Evolutionary conservation across 1,140 invertebrate species (phyloP).

Genomic region (Sinella curviseta): DNA sequence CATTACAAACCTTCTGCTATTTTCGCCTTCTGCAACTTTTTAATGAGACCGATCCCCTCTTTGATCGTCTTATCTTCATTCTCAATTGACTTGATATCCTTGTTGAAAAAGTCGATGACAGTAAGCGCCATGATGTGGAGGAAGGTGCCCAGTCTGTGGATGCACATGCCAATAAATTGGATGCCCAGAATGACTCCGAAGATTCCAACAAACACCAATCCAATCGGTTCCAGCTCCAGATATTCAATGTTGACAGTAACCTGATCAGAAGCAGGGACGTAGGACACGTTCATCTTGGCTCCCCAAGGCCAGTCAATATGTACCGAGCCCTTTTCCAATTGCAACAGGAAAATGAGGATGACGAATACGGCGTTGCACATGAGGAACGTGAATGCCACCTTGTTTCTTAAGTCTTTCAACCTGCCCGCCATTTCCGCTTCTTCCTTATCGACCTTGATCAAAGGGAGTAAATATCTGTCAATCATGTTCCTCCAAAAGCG

Average conservation of each 20-base stretch:
- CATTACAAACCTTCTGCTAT: conserved; percentile 8
- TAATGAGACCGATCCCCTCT: conserved; percentile 31
- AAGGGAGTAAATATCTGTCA: conserved; percentile 69
- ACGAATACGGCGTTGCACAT: conserved; percentile 84
- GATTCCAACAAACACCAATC: conserved; percentile 72
- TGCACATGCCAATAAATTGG: conserved; percentile 80
- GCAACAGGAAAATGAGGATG: conserved; percentile 74
- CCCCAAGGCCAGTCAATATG: conserved; percentile 73
- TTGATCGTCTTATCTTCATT: conserved; percentile 24
- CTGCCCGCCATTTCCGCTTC: conserved; percentile 62
- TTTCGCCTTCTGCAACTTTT: conserved; percentile 28
- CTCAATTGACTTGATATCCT: conserved; percentile 17
- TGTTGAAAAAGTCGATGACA: conserved; percentile 59
- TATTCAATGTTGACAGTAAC: conserved; percentile 49
- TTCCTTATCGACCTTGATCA: conserved; percentile 56
- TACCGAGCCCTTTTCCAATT: conserved; percentile 70
- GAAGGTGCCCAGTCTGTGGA: conserved; percentile 80
- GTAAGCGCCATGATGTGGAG: conserved; percentile 80
- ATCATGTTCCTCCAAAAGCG: conserved; percentile 75
- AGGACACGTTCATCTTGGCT: conserved; percentile 67
- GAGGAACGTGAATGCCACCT: conserved; percentile 74
- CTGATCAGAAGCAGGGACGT: conserved; percentile 55
- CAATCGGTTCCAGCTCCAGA: conserved; percentile 71
- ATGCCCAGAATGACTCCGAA: conserved; percentile 71
- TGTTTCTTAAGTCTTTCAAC: conserved; percentile 68